Evolutionary conservation across 2,888 invertebrate genomes (phyloP), one percentile per base, ranked within the genome.

Genomic region (Chymomyza procnemis): DNA sequence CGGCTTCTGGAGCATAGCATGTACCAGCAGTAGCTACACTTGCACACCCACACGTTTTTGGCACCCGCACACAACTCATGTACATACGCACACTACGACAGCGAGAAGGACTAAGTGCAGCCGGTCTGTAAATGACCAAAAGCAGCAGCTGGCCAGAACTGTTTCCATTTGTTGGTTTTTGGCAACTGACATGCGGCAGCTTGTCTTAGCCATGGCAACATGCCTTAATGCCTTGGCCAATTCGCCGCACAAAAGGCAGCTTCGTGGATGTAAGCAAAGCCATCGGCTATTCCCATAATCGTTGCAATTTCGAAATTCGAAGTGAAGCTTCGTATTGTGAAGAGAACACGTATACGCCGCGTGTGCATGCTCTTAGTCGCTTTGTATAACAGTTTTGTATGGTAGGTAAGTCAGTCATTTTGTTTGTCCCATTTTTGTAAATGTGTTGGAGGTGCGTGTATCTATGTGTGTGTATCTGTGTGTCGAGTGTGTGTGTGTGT

Each of bases 141-240:
- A 50, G 18, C 50, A 61, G 64, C 52, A 54, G 21, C 54, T 66
- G 69, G 72, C 71, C 73, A 71, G 79, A 81, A 81, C 85, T 82
- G 85, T 61, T 78, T 75, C 78, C 79, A 78, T 76, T 79, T 83
- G 83, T 82, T 85, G 78, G 74, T 73, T 68, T 65, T 73, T 82
- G 78, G 74, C 83, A 65, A 66, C 64, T 68, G 63, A 54, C 14
- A 2, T 9, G 71, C 73, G 71, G 59, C 54, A 48, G 56, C 30
- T 3, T 18, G 50, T 61, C 74, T 3, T 21, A 41, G 34, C 34
- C 50, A 61, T 71, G 64, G 68, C 54, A 54, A 54, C 21, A 21
- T 54, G 54, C 19, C 50, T 18, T 18, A n/a, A n/a, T n/a, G 14
- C 62, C 66, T 67, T 64, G 76, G 70, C 61, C 72, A 79, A 67